A percentile compares a stretch with the other conserved stretches of the same genome.
Evolutionary conservation across 2,888 invertebrate species (phyloP).

Genomic region (Agrochola litura): DNA sequence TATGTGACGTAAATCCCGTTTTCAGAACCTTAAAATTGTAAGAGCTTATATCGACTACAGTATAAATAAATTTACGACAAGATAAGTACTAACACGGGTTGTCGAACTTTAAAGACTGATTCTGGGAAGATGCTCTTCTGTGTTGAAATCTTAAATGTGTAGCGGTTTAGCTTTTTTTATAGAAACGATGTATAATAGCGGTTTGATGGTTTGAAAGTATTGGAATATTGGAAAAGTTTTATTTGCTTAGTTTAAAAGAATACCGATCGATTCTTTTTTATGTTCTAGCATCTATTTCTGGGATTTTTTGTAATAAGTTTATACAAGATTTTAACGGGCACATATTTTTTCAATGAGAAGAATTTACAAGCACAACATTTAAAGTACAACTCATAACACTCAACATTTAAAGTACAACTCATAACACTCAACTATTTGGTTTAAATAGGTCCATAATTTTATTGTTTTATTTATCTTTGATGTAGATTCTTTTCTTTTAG

Average conservation of each 20-base stretch:
- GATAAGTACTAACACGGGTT: constrained; percentile 31
- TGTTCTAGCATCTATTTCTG: constrained; percentile 2
- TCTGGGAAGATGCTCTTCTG: constrained; percentile 21
- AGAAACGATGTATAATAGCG: not conserved
- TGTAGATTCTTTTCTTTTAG: no score
- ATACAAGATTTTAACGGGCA: not conserved
- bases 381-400: no score
- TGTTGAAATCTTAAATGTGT: not conserved
- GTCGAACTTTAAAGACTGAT: constrained; percentile 17
- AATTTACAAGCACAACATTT: not conserved
- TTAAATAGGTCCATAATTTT: no score
- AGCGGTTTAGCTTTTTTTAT: not conserved
- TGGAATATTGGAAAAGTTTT: not conserved
- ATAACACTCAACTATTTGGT: no score
- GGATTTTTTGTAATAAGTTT: not conserved
- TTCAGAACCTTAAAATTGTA: constrained; percentile 19
- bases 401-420: no score
- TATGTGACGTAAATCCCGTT: constrained; percentile 33
- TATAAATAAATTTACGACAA: constrained; percentile 42
- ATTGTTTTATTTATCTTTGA: no score
- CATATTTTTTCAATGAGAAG: not conserved
- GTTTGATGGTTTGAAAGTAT: not conserved
- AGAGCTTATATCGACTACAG: constrained; percentile 8
- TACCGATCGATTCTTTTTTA: constrained; percentile 3
- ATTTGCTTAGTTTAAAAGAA: constrained; percentile 7